These are phyloP conservation scores for Hemibagrus guttatus DNA, from an alignment of 2,797 vertebrate genomes.

Conservation along the genomic window DNA sequence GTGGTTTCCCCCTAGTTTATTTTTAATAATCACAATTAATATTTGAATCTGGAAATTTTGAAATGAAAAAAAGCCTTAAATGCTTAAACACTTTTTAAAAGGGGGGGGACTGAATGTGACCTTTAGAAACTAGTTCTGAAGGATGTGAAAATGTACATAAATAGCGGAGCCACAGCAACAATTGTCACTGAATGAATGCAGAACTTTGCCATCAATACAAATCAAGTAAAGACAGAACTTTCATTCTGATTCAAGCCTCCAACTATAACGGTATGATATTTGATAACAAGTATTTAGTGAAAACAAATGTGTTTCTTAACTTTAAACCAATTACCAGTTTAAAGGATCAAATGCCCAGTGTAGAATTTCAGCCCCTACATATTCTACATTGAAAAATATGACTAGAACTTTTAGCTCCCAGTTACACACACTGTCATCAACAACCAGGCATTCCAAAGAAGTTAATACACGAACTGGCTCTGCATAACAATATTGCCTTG, in stretches of 20 bases:
- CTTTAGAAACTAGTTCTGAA: slow-evolving; percentile 1
- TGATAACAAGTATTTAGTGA: background rate
- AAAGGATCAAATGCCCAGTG: background rate
- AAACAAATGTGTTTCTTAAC: background rate
- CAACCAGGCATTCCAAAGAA: background rate
- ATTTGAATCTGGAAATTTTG: too few species aligned
- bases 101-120: background rate
- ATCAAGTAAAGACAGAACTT: background rate
- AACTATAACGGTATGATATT: background rate
- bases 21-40: too few species aligned
- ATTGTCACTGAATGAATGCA: background rate
- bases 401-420: background rate
- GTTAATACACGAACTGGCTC: background rate
- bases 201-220: background rate
- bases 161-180: background rate
- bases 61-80: slow-evolving; percentile 19
- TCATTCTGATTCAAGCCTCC: background rate
- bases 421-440: background rate
- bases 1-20: too few species aligned
- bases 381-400: background rate
- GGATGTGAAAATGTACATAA: slow-evolving; percentile 13
- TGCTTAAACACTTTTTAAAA: background rate
- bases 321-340: background rate
- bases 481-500: background rate
- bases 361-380: background rate